A percentile compares a stretch with the other conserved stretches of the same genome.
These are phyloP conservation scores for Ophioderma brevispina DNA, from an alignment of 35 echinoderm and acorn worm genomes.

Conservation along the genomic window DNA sequence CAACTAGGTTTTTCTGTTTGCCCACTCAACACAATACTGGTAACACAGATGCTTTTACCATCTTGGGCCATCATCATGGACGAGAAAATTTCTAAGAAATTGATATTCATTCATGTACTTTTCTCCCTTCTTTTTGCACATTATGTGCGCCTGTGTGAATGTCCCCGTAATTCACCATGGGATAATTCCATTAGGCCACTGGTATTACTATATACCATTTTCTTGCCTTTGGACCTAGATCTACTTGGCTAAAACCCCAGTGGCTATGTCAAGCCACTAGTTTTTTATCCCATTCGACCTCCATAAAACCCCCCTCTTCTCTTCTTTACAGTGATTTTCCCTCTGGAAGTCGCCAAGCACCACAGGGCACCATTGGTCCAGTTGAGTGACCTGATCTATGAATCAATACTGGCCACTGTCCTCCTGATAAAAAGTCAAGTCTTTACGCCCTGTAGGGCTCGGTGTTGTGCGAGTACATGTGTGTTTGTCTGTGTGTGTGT, in stretches of 20 bases:
- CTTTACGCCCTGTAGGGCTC: background rate
- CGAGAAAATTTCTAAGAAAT: no score
- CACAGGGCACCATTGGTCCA: background rate
- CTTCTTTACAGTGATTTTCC: background rate
- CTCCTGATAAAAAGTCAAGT: background rate
- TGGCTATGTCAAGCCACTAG: background rate
- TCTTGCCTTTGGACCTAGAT: background rate
- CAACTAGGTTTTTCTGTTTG: no score
- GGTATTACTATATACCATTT: background rate
- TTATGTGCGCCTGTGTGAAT: background rate
- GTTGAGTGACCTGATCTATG: background rate
- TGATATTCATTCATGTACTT: background rate
- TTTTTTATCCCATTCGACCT: background rate
- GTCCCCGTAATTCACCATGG: background rate
- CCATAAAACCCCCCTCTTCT: background rate
- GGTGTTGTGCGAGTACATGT: no score
- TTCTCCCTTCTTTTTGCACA: background rate
- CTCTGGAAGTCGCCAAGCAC: background rate
- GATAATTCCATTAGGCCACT: constrained; percentile 9
- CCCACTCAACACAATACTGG: no score
- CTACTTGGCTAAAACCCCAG: background rate
- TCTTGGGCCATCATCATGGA: no score
- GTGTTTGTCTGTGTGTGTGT: background rate
- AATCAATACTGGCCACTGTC: background rate
- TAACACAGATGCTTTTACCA: no score